Percentiles rank a stretch among this genome's conserved stretches.
Evolutionary conservation across 2,113 vertebrate genomes (phyloP).

Genomic region (Stigmatopora argus): DNA sequence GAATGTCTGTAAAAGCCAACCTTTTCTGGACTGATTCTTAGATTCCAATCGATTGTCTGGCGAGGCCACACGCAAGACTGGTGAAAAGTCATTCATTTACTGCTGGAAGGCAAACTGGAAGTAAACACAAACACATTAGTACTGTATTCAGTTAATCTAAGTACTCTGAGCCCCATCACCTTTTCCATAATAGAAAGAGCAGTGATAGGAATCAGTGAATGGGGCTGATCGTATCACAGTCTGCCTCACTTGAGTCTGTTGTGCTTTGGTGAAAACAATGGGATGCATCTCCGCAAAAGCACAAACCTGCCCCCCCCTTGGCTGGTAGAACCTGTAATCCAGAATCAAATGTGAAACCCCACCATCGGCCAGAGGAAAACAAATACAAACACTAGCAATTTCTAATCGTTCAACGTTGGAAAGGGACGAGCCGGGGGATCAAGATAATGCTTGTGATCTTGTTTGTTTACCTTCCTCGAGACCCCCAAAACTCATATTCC

Average conservation of each 20-base stretch:
- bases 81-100: neutral
- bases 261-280: neutral
- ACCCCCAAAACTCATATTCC: neutral
- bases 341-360: neutral
- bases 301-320: neutral
- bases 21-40: too few relatives aligned
- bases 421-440: neutral
- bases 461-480: neutral
- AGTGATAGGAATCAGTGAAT: neutral
- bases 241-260: neutral
- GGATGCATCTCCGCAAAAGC: neutral
- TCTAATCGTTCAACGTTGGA: neutral
- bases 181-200: neutral
- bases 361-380: slow-evolving; percentile 1
- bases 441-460: slow-evolving; percentile 2
- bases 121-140: neutral
- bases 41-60: too few relatives aligned
- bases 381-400: slow-evolving; percentile 1
- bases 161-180: neutral
- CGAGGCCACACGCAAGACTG: too few relatives aligned
- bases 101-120: neutral
- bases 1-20: too few relatives aligned
- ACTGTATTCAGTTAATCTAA: neutral
- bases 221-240: neutral
- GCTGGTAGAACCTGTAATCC: neutral